phyloP scores from a whole-genome alignment of 2,113 vertebrate species.

The Grus americana region DNA sequence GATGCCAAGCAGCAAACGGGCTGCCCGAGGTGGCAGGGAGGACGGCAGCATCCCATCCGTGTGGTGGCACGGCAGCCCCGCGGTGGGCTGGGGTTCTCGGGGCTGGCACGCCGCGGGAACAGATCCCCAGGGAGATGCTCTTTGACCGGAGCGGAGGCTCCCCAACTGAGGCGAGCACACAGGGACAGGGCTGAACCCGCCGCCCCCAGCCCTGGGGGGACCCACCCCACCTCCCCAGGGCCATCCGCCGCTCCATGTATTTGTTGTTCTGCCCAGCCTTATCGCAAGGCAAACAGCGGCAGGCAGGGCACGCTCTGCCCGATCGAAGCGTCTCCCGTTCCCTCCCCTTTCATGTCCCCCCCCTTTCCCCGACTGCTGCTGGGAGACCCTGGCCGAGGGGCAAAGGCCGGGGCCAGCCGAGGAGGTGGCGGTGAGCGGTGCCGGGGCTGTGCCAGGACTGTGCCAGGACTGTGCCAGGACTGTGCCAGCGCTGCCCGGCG shows the following conservation, averaged over 20 bases:
- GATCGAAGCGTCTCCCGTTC: constrained; percentile 10
- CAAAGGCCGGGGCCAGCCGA: neutral
- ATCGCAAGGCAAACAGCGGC: constrained; percentile 67
- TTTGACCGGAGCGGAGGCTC: neutral
- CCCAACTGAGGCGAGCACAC: neutral
- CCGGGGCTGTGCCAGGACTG: neutral
- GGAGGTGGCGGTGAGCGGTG: neutral
- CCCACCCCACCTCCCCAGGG: neutral
- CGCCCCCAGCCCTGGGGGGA: neutral
- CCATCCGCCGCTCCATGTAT: neutral
- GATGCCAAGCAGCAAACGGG: neutral
- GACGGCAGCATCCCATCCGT: fast-evolving
- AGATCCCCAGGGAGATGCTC: neutral
- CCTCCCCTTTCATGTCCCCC: neutral
- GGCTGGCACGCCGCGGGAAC: neutral
- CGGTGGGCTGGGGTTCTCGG: neutral
- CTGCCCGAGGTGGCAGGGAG: neutral
- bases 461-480: neutral
- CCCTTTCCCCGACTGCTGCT: neutral
- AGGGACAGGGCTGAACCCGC: neutral
- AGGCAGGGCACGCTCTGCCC: constrained; percentile 5
- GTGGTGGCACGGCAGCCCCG: fast-evolving
- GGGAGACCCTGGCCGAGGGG: constrained; percentile 24
- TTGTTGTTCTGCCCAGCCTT: constrained; percentile 64
- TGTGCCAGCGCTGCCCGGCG: neutral